These are phyloP conservation scores for Cryptotis parvus DNA, from an alignment of 2,113 vertebrate species.

Conservation along the genomic window DNA sequence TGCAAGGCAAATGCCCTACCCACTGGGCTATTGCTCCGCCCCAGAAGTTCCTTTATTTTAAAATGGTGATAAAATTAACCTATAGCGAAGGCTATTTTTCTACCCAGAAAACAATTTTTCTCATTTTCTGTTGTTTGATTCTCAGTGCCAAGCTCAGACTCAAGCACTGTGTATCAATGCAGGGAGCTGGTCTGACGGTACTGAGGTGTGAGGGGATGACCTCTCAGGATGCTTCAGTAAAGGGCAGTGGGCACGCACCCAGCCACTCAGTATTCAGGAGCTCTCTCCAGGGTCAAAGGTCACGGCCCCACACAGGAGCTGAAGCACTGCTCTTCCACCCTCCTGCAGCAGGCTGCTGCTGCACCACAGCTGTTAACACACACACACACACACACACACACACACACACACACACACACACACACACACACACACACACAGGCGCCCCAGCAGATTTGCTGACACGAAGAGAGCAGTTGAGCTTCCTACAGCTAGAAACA, in stretches of 20 bases:
- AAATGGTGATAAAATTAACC: slow-evolving; percentile 17
- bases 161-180: neutral
- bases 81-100: neutral
- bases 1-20: no score
- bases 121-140: slow-evolving; percentile 7
- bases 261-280: neutral
- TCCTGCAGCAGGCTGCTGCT: no score
- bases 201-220: neutral
- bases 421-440: no score
- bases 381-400: no score
- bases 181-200: neutral
- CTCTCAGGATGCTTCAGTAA: neutral
- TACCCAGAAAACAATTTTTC: neutral
- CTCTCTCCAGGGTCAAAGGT: neutral
- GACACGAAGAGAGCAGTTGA: neutral
- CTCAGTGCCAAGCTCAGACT: neutral
- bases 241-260: neutral
- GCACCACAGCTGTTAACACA: no score
- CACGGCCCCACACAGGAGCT: neutral
- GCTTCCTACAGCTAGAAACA: slow-evolving; percentile 11
- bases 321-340: neutral
- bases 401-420: no score
- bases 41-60: slow-evolving; percentile 30
- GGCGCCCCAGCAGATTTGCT: neutral
- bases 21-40: no score